phyloP scores from a whole-genome alignment of 1,140 invertebrate genomes.

The Sminthurinus signatus region DNA sequence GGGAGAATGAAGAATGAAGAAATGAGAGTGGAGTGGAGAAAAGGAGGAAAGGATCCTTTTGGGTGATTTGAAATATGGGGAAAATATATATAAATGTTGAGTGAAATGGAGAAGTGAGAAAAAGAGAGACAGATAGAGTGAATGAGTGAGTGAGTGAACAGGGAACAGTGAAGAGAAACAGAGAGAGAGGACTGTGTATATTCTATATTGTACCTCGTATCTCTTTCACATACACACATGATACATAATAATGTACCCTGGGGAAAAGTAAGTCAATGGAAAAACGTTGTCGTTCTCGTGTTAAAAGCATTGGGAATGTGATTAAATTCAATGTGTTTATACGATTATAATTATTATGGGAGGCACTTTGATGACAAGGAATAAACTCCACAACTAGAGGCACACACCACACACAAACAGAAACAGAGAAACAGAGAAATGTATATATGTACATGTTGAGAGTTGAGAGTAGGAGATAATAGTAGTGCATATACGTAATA shows the following conservation, averaged over 20 bases:
- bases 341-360: conserved; percentile 17
- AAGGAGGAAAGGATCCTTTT: too few relatives aligned
- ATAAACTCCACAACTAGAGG: not conserved
- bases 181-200: not conserved
- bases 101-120: too few relatives aligned
- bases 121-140: too few relatives aligned
- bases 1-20: not conserved
- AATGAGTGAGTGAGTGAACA: too few relatives aligned
- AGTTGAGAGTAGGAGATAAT: too few relatives aligned
- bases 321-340: conserved; percentile 26
- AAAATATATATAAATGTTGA: too few relatives aligned
- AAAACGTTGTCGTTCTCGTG: conserved; percentile 15
- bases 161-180: not conserved
- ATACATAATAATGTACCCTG: conserved; percentile 4
- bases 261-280: conserved; percentile 5
- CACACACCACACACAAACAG: not conserved
- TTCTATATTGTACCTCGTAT: not conserved
- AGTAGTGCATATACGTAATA: too few relatives aligned
- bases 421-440: not conserved
- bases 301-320: conserved; percentile 32
- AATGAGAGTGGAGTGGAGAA: too few relatives aligned
- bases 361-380: too few relatives aligned
- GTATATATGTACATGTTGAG: too few relatives aligned
- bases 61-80: too few relatives aligned
- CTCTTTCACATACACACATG: too few relatives aligned